These are phyloP conservation scores for Melinaea menophilus DNA, from an alignment of 2,888 invertebrate genomes.

Conservation along the genomic window DNA sequence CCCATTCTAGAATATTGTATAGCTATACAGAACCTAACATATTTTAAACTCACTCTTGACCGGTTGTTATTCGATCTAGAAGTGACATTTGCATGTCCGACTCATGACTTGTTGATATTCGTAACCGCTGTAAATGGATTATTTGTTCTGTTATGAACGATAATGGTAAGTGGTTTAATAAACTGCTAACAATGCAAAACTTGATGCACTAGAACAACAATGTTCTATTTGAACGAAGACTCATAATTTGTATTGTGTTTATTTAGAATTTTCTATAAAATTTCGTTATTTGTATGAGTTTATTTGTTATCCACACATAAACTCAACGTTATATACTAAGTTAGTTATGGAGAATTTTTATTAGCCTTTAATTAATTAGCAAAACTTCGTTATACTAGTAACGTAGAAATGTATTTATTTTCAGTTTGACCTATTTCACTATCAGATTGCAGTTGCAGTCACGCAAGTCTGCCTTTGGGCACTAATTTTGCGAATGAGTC, in stretches of 20 bases:
- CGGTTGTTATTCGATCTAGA: slow-evolving; percentile 8
- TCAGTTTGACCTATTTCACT: slow-evolving; percentile 29
- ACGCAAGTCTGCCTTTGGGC: slow-evolving; percentile 28
- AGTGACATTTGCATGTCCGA: slow-evolving; percentile 31
- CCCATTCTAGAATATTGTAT: too few relatives aligned
- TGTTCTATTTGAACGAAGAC: neutral
- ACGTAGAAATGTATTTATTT: slow-evolving; percentile 28
- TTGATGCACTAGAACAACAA: neutral
- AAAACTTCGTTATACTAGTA: slow-evolving; percentile 9
- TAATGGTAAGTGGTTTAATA: slow-evolving; percentile 8
- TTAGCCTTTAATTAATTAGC: neutral
- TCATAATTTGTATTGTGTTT: too few relatives aligned
- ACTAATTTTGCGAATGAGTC: slow-evolving; percentile 24
- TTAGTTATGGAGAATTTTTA: too few relatives aligned
- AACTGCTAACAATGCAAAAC: slow-evolving; percentile 5
- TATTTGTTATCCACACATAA: too few relatives aligned
- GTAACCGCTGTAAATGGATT: slow-evolving; percentile 18
- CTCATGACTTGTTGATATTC: slow-evolving; percentile 14
- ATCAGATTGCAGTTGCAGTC: slow-evolving; percentile 29
- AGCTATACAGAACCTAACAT: too few relatives aligned
- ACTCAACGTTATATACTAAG: too few relatives aligned
- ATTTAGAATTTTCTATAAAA: too few relatives aligned
- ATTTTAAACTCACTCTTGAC: neutral
- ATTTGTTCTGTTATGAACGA: slow-evolving; percentile 8
- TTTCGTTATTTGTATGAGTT: too few relatives aligned